Conservation (phyloP, 37 sponge, comb jelly and placozoan species). For the Bolinopsis microptera region DNA sequence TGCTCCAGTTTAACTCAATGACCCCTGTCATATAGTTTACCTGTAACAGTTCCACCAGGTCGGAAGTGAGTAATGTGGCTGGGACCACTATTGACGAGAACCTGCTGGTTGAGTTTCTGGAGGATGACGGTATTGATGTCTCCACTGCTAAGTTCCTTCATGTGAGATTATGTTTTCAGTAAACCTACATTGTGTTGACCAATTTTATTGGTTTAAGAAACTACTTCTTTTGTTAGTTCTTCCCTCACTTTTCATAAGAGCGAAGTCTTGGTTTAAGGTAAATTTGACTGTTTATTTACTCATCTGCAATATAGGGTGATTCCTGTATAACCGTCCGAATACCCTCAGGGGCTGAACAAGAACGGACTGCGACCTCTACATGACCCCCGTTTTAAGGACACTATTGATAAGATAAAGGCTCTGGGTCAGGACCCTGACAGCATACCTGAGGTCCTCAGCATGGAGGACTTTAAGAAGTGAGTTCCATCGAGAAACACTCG, state of each 20-base stretch:
- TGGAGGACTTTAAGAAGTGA: conserved; percentile 34
- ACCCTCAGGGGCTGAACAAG: conserved; percentile 45
- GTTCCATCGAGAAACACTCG: no score
- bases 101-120: conserved; percentile 5
- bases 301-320: no score
- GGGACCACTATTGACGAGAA: not conserved
- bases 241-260: no score
- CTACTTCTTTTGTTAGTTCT: no score
- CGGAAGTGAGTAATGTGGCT: conserved; percentile 8
- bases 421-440: not conserved
- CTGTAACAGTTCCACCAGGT: no score
- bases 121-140: conserved; percentile 28
- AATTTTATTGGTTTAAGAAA: no score
- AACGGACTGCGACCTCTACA: conserved; percentile 20
- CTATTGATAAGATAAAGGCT: conserved; percentile 38
- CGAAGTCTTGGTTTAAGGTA: no score
- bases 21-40: no score
- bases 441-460: not conserved
- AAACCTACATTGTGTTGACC: no score
- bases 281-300: no score
- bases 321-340: no score
- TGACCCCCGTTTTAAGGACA: conserved; percentile 27
- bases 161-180: not conserved
- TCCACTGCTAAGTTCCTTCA: conserved; percentile 58
- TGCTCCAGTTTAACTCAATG: no score